Conservation (phyloP, 2,113 vertebrate species). For the Pomatostomus ruficeps region DNA sequence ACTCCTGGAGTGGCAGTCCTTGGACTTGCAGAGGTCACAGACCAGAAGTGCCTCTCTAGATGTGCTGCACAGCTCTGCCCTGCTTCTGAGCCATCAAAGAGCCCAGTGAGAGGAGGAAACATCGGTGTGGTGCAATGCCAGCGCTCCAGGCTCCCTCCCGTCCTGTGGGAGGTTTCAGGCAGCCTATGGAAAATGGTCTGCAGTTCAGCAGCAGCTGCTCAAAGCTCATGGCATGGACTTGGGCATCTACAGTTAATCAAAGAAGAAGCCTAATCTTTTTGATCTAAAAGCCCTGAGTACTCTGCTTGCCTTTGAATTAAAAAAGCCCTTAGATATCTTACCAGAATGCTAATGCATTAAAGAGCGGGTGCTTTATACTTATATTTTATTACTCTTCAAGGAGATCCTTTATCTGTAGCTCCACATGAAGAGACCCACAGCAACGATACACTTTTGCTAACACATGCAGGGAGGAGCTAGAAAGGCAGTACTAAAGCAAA, state of each 20-base stretch:
- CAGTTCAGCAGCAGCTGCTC: background rate
- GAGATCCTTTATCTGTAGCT: background rate
- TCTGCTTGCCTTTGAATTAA: rapidly evolving
- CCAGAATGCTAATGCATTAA: background rate
- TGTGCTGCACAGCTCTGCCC: background rate
- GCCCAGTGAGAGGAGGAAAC: background rate
- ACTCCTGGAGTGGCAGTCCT: rapidly evolving
- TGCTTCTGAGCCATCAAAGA: background rate
- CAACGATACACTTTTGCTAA: background rate
- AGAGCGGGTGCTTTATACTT: background rate
- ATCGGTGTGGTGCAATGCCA: background rate
- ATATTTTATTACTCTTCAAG: background rate
- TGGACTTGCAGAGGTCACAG: background rate
- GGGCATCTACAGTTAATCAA: background rate
- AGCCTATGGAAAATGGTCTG: background rate
- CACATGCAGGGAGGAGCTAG: background rate
- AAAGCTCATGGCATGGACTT: background rate
- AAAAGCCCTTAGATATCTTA: background rate
- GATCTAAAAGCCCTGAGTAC: background rate
- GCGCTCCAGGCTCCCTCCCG: rapidly evolving
- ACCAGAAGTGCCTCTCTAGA: background rate
- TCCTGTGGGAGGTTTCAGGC: background rate
- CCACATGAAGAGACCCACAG: background rate
- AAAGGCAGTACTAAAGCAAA: background rate
- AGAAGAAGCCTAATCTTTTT: background rate